Evolutionary conservation across 2,888 invertebrate species (phyloP).

Genomic region (Perizoma affinitatum): DNA sequence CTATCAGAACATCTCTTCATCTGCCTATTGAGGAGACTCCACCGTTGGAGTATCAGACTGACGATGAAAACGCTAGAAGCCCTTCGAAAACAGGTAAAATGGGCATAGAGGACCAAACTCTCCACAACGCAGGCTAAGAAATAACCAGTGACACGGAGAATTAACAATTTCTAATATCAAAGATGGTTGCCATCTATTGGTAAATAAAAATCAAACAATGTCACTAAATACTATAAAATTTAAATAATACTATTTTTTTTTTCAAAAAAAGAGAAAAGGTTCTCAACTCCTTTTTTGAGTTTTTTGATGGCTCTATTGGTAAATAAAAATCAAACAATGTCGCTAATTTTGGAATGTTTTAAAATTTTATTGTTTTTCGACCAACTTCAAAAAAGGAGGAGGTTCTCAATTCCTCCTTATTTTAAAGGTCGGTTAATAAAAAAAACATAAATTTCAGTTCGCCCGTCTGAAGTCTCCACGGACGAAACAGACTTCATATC

Average conservation of each 20-base stretch:
- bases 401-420: too few relatives aligned
- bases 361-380: neutral
- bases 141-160: too few relatives aligned
- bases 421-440: too few relatives aligned
- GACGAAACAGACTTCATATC: constrained; percentile 67
- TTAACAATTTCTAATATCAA: too few relatives aligned
- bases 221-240: too few relatives aligned
- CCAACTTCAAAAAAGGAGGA: neutral
- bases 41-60: constrained; percentile 72
- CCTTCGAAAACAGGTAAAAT: constrained; percentile 53
- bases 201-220: too few relatives aligned
- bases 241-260: too few relatives aligned
- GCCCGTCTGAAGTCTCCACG: constrained; percentile 34
- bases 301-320: neutral
- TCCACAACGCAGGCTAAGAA: too few relatives aligned
- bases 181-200: too few relatives aligned
- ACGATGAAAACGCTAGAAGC: constrained; percentile 62
- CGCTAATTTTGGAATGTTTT: neutral
- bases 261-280: too few relatives aligned
- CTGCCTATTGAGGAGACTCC: constrained; percentile 71
- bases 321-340: neutral
- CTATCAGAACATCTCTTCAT: constrained; percentile 70
- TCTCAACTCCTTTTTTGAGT: too few relatives aligned
- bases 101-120: too few relatives aligned
- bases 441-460: constrained; percentile 34